Percentiles rank a stretch among this genome's conserved stretches.
These are phyloP conservation scores for Panagrolaimus sp. DNA, from an alignment of 1,140 invertebrate genomes.

Conservation along the genomic window DNA sequence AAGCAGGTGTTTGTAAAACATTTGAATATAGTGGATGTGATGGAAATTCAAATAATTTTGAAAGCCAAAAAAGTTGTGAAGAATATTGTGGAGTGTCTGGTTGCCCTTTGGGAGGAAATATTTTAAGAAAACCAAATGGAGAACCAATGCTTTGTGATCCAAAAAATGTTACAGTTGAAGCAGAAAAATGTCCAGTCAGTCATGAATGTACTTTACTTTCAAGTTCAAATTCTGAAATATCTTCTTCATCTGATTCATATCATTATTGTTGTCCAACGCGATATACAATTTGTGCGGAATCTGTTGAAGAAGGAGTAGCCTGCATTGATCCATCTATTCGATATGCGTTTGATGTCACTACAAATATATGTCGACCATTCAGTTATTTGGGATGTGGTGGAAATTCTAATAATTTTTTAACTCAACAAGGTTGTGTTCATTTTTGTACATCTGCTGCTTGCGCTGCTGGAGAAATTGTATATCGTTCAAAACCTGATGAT, in stretches of 20 bases:
- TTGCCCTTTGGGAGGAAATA: conserved; percentile 22
- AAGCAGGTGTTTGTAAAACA: conserved; percentile 22
- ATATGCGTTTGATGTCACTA: conserved; percentile 17
- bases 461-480: conserved; percentile 26
- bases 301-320: conserved; percentile 18
- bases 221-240: neutral
- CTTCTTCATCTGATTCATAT: neutral
- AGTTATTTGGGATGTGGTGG: conserved; percentile 12
- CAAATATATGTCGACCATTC: conserved; percentile 1
- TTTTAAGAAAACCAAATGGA: conserved; percentile 4
- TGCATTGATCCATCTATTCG: conserved; percentile 24
- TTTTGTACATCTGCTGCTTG: conserved; percentile 28
- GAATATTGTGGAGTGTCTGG: conserved; percentile 29
- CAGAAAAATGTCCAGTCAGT: conserved; percentile 18
- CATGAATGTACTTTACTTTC: conserved; percentile 15
- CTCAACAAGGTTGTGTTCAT: conserved; percentile 17
- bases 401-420: conserved; percentile 24
- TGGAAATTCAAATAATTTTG: conserved; percentile 33
- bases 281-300: conserved; percentile 11
- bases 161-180: neutral
- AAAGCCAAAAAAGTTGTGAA: conserved; percentile 23
- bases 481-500: conserved; percentile 14
- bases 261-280: conserved; percentile 19
- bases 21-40: conserved; percentile 38
- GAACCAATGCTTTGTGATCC: conserved; percentile 9